Conservation (phyloP, 2,888 invertebrate genomes). For the Pterostichus madidus region DNA sequence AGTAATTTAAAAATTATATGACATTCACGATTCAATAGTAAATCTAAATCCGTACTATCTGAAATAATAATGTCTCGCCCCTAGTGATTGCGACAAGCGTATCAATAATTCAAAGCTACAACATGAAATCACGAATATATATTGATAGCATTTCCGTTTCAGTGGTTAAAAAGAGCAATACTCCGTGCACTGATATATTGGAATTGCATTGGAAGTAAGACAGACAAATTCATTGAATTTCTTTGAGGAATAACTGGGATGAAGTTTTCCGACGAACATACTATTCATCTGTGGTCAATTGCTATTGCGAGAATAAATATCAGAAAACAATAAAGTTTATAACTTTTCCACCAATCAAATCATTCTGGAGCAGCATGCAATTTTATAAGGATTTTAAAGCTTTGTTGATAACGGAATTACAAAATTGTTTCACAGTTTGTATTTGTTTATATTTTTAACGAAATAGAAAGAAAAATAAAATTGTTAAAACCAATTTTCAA, state of each 20-base stretch:
- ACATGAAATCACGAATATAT: conserved; percentile 32
- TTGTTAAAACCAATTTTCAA: conserved; percentile 4
- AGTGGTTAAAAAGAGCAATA: conserved; percentile 17
- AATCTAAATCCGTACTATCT: conserved; percentile 3
- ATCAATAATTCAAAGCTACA: conserved; percentile 26
- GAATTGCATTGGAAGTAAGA: conserved; percentile 32
- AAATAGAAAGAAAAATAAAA: not conserved
- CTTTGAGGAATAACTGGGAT: not conserved
- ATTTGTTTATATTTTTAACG: not conserved
- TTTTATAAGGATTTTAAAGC: conserved; percentile 6
- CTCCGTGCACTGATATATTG: conserved; percentile 15
- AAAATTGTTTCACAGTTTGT: not conserved
- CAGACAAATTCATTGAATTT: conserved; percentile 43
- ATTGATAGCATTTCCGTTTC: conserved; percentile 38
- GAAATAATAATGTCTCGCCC: not conserved
- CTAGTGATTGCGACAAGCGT: conserved; percentile 21
- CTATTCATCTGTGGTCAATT: conserved; percentile 33
- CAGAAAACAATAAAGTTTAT: conserved; percentile 42
- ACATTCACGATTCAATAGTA: not conserved
- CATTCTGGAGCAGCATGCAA: not conserved
- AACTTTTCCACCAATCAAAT: conserved; percentile 1
- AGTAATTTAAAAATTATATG: too few species aligned
- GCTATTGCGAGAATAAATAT: conserved; percentile 6
- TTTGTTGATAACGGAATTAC: conserved; percentile 17
- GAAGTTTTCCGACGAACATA: conserved; percentile 21